These are phyloP conservation scores for Drosophila ochracea DNA, from an alignment of 2,888 invertebrate species.

Conservation along the genomic window DNA sequence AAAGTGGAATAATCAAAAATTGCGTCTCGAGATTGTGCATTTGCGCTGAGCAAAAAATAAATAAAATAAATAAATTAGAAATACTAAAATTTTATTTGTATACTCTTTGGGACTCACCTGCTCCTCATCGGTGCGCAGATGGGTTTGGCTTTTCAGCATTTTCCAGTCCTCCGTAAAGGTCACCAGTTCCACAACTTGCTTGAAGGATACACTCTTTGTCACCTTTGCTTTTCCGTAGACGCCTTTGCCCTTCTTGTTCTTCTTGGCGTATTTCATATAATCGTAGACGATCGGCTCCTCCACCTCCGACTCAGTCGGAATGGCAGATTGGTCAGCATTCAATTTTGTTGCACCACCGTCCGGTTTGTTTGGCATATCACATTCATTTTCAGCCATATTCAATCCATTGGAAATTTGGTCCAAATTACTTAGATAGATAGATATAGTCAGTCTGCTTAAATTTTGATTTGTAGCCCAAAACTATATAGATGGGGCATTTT, in stretches of 20 bases:
- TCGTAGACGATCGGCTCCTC: slow-evolving; percentile 51
- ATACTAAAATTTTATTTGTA: not conserved
- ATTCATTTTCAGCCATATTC: slow-evolving; percentile 13
- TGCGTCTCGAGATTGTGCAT: slow-evolving; percentile 32
- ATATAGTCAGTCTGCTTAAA: not conserved
- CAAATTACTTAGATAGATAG: not conserved
- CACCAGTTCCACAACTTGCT: slow-evolving; percentile 55
- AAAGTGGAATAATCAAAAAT: slow-evolving; percentile 37
- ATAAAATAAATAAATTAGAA: not conserved
- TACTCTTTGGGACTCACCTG: slow-evolving; percentile 52
- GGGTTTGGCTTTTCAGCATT: slow-evolving; percentile 32
- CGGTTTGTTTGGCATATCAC: not conserved
- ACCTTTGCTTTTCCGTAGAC: slow-evolving; percentile 1
- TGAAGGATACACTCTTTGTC: slow-evolving; percentile 53
- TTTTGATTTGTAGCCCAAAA: slow-evolving; percentile 2
- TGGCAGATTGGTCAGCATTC: not conserved
- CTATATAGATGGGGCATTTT: too few species aligned
- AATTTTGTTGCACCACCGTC: slow-evolving; percentile 2
- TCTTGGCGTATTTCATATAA: slow-evolving; percentile 64
- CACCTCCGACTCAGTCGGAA: slow-evolving; percentile 1
- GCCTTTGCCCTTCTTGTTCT: slow-evolving; percentile 38
- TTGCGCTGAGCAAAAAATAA: slow-evolving; percentile 35
- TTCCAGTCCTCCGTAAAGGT: slow-evolving; percentile 63
- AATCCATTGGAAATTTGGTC: slow-evolving; percentile 30
- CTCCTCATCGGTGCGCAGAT: slow-evolving; percentile 60